Base-by-base conservation (phyloP, 2,113 vertebrate species). In the Calypte anna region DNA sequence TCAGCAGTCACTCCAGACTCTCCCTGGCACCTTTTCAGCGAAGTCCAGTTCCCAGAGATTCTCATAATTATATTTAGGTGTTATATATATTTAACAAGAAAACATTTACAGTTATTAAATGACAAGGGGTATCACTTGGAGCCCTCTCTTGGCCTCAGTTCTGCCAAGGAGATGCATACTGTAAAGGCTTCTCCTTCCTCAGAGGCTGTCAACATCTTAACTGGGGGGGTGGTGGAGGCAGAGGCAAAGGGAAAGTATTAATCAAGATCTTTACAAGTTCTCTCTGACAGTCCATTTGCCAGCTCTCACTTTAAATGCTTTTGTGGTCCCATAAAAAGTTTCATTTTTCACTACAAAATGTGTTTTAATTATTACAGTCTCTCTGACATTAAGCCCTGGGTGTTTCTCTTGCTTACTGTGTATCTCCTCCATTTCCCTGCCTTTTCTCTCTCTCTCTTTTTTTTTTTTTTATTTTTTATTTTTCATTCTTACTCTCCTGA, bases 291-390 rank as follows among this genome's bases (percentile, higher is more conserved):
- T 61, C 86, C 81, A 93, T 95, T 93, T 94, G 94, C 96, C 93
- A 95, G 82, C 68, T 94, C 83, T 94, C 3, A 2, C 70, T 93
- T 93, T 96, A 94, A 97, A 66, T 97, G 94, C 83, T 93, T 97
- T 91, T 63, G 83, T 94, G 93, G 95, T 96, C 94, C 88, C 93
- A 95, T 96, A 96, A 97, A 96, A 97, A 83, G 93, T 96, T 91
- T 95, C 95, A 95, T 91, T 96, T 94, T 81, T 96, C 58, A 95
- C 88, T 96, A 77, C 77, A 88, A 90, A 89, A 91, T 76, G 79
- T 68, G 76, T 77, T 88, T 96, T 83, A 94, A 96, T 96, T 95
- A 96, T 91, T 95, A 86, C 84, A 96, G 86, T 89, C 61, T 2
- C 79, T 95, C 82, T 93, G 88, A 97, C 36, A 83, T 61, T 73